Conservation (phyloP, 2,113 vertebrate species). For the Sisor rabdophorus region DNA sequence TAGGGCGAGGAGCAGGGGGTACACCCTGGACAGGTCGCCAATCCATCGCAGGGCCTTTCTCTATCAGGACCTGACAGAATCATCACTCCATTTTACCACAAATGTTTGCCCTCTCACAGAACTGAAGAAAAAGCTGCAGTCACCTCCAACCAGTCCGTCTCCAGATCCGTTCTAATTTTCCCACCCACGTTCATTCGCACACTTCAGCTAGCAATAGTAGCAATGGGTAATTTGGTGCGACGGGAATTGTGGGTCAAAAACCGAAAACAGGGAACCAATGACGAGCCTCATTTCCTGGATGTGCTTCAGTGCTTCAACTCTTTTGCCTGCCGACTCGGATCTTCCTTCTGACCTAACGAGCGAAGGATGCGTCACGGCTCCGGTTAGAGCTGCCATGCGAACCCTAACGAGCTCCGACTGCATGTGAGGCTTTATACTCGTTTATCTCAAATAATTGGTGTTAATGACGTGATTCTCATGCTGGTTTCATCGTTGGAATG, state of each 20-base stretch:
- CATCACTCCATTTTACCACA: constrained; percentile 28
- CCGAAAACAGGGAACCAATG: constrained; percentile 19
- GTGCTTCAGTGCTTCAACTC: constrained; percentile 10
- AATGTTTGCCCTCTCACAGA: constrained; percentile 15
- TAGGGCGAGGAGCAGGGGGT: too few species aligned
- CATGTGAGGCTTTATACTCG: constrained; percentile 39
- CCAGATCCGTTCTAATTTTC: background rate
- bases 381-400: constrained; percentile 33
- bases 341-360: constrained; percentile 38
- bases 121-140: constrained; percentile 19
- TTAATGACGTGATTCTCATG: constrained; percentile 45
- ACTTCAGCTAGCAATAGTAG: constrained; percentile 20
- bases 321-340: constrained; percentile 29
- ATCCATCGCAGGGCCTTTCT: too few species aligned
- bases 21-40: too few species aligned
- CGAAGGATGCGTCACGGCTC: constrained; percentile 28
- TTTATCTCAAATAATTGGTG: constrained; percentile 51
- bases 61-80: constrained; percentile 35
- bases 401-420: constrained; percentile 44
- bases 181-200: constrained; percentile 5
- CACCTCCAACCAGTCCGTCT: constrained; percentile 4
- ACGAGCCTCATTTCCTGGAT: constrained; percentile 16
- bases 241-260: constrained; percentile 29
- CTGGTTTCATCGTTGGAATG: constrained; percentile 40
- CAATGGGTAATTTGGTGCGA: constrained; percentile 24